Evolutionary conservation across 2,113 vertebrate species (phyloP).

Genomic region (Varanus salvator): DNA sequence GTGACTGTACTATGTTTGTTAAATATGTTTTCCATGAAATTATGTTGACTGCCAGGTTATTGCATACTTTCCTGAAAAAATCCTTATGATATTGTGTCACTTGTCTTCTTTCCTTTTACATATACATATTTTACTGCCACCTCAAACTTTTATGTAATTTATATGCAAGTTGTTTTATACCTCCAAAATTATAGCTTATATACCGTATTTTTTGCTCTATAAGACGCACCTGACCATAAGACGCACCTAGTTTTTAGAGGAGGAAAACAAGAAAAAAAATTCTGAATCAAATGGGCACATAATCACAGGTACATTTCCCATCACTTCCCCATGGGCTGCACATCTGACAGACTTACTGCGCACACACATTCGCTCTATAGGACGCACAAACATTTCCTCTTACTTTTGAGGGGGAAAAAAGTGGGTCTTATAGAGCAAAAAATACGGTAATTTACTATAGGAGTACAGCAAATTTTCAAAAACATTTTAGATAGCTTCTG

Average conservation of each 20-base stretch:
- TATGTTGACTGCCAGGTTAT: background rate
- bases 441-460: background rate
- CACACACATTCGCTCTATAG: no score
- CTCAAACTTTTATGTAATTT: background rate
- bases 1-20: background rate
- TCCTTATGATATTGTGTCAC: background rate
- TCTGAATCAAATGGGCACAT: no score
- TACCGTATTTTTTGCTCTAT: no score
- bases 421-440: no score
- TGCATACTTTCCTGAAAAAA: background rate
- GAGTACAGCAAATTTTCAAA: background rate
- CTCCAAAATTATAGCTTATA: background rate
- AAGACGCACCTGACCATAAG: no score
- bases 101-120: background rate
- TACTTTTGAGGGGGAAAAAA: no score
- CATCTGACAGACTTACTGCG: no score
- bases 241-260: no score
- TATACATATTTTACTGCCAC: background rate
- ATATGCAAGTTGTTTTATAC: background rate
- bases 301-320: no score
- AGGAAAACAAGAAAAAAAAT: no score
- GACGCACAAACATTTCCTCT: no score
- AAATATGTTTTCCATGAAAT: background rate
- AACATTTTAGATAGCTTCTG: background rate
- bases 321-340: no score